Evolutionary conservation across 1,140 invertebrate genomes (phyloP), one percentile per base, ranked within the genome.

Genomic region (Agrypnia vestita): DNA sequence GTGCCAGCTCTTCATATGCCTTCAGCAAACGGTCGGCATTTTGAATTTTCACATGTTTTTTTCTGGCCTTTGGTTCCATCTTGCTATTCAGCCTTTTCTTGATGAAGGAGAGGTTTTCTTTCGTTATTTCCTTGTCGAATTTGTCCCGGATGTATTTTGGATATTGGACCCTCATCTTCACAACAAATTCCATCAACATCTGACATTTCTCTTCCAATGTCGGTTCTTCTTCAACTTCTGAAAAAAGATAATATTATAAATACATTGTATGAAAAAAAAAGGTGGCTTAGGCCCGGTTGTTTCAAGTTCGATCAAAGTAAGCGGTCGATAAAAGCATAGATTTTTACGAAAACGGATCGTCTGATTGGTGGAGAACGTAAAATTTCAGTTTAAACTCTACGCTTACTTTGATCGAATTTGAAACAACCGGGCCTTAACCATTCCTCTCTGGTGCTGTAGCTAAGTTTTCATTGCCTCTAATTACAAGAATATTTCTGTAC

Each of bases 121-220:
- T 62, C 15, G 49, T 59, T 44, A 78, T 71, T 21, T 71, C 47
- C 43, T 43, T 13, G n/a, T 71, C 35, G 8, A 78, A 35, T 51
- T 72, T 78, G 9, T 9, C n/a, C n/a, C n/a, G n/a, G 7, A 78
- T 59, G 67, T 78, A 35, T 4, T 62, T 35, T 11, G 69, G 51
- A 21, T 61, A 78, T 15, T 12, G 11, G 4, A 56, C 25, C 1
- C 77, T 21, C 77, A 78, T 78, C 12, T 69, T 51, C 4, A 72
- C 77, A 12, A 78, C 67, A 12, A 17, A 56, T 35, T 78, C 56
- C 64, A 78, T 78, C 17, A 72, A 49, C 13, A 44, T 12, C 35
- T 64, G n/a, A 19, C 67, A 72, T 35, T 71, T 71, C 46, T 78
- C 64, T 71, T 78, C 67, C 12, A 76, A 25, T 9, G 74, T 76